These are phyloP conservation scores for Rissa tridactyla DNA, from an alignment of 2,113 vertebrate species.

Conservation along the genomic window DNA sequence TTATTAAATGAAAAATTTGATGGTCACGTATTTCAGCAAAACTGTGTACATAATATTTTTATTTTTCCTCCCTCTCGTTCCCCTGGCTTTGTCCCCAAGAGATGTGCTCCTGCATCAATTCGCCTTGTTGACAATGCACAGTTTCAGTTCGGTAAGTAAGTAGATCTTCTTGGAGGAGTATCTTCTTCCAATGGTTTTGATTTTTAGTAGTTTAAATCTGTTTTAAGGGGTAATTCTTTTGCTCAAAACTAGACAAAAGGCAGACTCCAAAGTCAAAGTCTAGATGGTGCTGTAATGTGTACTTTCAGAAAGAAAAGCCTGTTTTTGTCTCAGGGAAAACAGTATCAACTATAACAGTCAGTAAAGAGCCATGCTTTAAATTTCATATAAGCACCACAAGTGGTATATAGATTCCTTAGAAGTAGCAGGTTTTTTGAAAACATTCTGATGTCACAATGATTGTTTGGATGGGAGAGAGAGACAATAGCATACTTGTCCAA, in stretches of 20 bases:
- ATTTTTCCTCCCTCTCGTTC: neutral
- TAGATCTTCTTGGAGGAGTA: neutral
- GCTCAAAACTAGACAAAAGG: neutral
- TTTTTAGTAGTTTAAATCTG: neutral
- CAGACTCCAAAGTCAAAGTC: neutral
- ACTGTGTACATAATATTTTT: neutral
- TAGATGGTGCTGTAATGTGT: neutral
- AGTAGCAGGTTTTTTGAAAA: neutral
- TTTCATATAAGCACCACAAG: neutral
- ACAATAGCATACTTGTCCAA: neutral
- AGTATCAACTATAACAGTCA: neutral
- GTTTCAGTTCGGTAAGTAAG: conserved; percentile 94
- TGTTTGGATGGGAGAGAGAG: neutral
- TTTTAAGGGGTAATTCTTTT: neutral
- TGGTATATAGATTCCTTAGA: neutral
- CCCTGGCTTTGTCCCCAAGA: conserved; percentile 68
- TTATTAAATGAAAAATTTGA: neutral
- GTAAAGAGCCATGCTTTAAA: neutral
- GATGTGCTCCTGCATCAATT: conserved; percentile 97
- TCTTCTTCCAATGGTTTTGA: neutral
- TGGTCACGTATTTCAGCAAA: neutral
- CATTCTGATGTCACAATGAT: neutral
- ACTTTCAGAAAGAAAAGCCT: neutral
- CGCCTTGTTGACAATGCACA: conserved; percentile 96
- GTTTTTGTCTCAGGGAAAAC: neutral